Evolutionary conservation across 2,888 invertebrate genomes (phyloP), one percentile per base, ranked within the genome.

Genomic region (Chymomyza fuscimana): DNA sequence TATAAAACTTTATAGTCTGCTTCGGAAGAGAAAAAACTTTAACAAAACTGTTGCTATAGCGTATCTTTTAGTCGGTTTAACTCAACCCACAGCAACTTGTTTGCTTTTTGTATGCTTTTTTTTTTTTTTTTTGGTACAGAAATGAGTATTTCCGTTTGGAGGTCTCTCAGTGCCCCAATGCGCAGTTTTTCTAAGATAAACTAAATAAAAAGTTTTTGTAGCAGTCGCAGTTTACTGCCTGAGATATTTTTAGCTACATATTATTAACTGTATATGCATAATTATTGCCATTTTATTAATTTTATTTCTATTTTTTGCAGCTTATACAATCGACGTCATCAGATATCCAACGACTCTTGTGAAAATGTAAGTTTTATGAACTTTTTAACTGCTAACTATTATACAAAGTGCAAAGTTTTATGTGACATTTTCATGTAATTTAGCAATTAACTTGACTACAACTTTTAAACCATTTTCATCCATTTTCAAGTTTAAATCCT

Each of bases 121-220:
- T 56, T 3, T 19, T 19, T 19, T 19, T 56, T 3, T 19, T 19
- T 19, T 19, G 19, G 19, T 52, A 52, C 19, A 52, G 19, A 15
- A 52, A 52, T 52, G 52, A 52, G 19, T 52, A 52, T 52, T n/a
- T 52, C 16, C 52, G n/a, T 52, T 19, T 19, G 52, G 40, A 40
- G 40, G 40, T 40, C 52, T 52, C 16, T 4, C 15, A 52, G 19
- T 19, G 16, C 46, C 50, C 74, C 78, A 87, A 82, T 84, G 83
- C 83, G 83, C 87, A 74, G 70, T 87, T 87, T 79, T 72, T 74
- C 70, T 51, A 29, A 80, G 86, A 82, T 82, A 84, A 84, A 32
- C 32, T 32, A 32, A 76, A 22, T 22, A 6, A 56, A 25, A 56
- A 10, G 6, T 79, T 67, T 61, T 32, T 52, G 16, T 15, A 16